Evolutionary conservation across 2,113 vertebrate genomes (phyloP), one percentile per base, ranked within the genome.

Genomic region (Anarrhichthys ocellatus): DNA sequence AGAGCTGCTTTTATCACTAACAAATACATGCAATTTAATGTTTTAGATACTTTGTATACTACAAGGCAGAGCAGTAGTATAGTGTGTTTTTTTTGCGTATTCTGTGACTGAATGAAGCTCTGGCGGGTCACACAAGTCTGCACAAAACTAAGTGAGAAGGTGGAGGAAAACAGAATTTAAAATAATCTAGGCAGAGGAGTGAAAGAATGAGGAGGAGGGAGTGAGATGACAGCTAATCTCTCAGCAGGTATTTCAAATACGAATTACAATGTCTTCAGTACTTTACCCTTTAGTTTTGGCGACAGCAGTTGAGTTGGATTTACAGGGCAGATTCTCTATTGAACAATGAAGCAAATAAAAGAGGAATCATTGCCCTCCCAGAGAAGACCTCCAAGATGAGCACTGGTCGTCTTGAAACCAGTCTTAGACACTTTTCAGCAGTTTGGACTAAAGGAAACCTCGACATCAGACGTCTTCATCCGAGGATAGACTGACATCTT

Each of bases 101-200:
- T 54, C 52, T 54, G 52, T 54, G 20, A 68, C 5, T 66, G 64
- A 81, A 81, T 34, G 50, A 82, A 40, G 50, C n/a, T 61, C 46
- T 13, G 70, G 32, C 2, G 29, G 17, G 32, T 59, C 20, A 48
- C 11, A 34, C 75, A 80, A 72, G 88, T 72, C 80, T 66, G 48
- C n/a, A 83, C 88, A 87, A 29, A 29, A 29, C 29, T 29, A 29
- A 27, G 34, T n/a, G 34, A 20, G 4, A 52, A 3, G 24, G 56
- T 52, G 34, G n/a, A 9, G 40, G 42, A 24, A 69, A 27, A 62
- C 29, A 67, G 58, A 17, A 7, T 0, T 5, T 13, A 2, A 29
- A 22, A 40, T n/a, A 27, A 8, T 29, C 6, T 22, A n/a, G 18
- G 50, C 9, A 44, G 54, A 6, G 17, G 52, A 13, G 18, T 14